Base-by-base conservation (phyloP, 2,797 vertebrate species). In the Gobio occitaniae region DNA sequence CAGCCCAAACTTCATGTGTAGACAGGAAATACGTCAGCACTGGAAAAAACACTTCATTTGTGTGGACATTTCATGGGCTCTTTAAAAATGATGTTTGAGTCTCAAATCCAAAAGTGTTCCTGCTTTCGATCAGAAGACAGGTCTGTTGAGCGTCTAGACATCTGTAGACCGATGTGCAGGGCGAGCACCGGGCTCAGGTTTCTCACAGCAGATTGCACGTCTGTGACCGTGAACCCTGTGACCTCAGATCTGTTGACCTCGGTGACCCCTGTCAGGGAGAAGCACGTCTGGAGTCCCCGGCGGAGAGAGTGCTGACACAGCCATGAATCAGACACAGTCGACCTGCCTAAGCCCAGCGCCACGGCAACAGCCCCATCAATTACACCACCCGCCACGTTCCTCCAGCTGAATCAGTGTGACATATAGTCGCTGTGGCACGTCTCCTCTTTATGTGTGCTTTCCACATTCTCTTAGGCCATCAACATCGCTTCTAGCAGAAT, bases 301-400 rank as follows among this genome's bases (percentile, higher is more conserved):
- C 47, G 72, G 68, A 84, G 80, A 85, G 71, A 71, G 80, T 82
- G 86, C 71, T 86, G 83, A 89, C 86, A 87, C 2, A 19, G 77
- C 68, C 77, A 89, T 89, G 88, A 86, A 90, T 89, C 83, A 87
- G 66, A 75, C 85, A 47, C 78, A 75, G 85, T 29, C n/a, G 32
- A 41, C 19, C 41, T 36, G 38, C 74, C 84, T 84, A 66, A 66
- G 50, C 82, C 65, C n/a, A 86, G 68, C n/a, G 10, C 59, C 38
- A 84, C 36, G 1, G 78, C 13, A 44, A 78, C 29, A n/a, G 32
- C 25, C 50, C 48, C 61, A 87, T 89, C 76, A 86, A 80, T 86
- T 63, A 83, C 36, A 29, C 15, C 41, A 52, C 29, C 50, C 19
- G 32, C 48, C 41, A 69, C 44, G 36, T 77, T 82, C 76, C 56